A percentile compares a stretch with the other conserved stretches of the same genome.
phyloP scores from a whole-genome alignment of 2,113 vertebrate species.

The Myotis brandtii region DNA sequence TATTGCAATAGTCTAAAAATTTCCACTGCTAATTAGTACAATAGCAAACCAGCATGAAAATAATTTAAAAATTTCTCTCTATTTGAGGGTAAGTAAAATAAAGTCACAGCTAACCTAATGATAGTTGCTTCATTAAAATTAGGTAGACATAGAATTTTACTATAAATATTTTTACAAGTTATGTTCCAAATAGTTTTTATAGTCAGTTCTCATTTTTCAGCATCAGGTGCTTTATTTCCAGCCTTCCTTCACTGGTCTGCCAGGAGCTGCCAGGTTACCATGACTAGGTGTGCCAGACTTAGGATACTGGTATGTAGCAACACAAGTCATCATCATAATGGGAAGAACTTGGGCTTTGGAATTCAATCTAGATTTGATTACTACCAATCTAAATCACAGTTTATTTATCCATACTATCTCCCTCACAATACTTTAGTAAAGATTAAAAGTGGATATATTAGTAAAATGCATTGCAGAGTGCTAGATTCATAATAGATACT shows the following conservation, averaged over 20 bases:
- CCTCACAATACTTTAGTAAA: not conserved
- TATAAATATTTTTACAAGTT: conserved; percentile 9
- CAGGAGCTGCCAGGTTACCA: not conserved
- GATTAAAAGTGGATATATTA: not conserved
- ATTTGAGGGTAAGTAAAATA: not conserved
- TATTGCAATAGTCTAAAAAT: conserved; percentile 5
- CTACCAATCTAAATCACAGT: not conserved
- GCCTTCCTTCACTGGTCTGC: not conserved
- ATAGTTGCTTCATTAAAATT: not conserved
- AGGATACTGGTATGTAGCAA: not conserved
- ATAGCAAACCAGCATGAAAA: not conserved
- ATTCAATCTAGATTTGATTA: not conserved
- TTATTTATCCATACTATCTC: not conserved
- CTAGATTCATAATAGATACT: not conserved
- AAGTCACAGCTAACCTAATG: not conserved
- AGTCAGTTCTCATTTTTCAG: not conserved
- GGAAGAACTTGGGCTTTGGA: not conserved
- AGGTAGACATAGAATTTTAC: not conserved
- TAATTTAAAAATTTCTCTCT: conserved; percentile 25
- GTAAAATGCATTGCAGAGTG: not conserved
- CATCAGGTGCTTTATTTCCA: not conserved
- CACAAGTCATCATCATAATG: accelerated
- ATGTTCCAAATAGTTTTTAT: not conserved
- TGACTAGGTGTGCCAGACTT: not conserved
- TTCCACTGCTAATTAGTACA: conserved; percentile 30